These are phyloP conservation scores for Pardalotus punctatus DNA, from an alignment of 2,113 vertebrate species.

Conservation along the genomic window DNA sequence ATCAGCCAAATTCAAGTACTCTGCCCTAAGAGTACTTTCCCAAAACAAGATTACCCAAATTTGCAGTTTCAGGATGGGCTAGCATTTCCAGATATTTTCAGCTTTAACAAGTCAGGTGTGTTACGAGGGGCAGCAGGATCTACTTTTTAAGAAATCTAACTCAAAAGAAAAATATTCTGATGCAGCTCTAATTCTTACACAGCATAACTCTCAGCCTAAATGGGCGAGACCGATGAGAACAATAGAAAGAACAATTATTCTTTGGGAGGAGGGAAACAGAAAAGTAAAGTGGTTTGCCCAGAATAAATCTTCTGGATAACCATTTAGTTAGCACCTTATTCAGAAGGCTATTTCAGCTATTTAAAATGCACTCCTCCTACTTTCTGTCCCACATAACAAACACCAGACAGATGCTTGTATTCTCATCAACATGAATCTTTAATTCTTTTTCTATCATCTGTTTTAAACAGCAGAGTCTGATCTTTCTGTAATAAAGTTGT, in stretches of 20 bases:
- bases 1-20: background rate
- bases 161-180: background rate
- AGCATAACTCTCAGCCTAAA: background rate
- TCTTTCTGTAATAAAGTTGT: constrained; percentile 18
- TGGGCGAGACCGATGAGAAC: background rate
- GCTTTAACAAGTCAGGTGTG: background rate
- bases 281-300: background rate
- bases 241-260: background rate
- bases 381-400: background rate
- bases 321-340: background rate
- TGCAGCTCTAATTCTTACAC: background rate
- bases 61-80: background rate
- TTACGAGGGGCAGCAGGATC: background rate
- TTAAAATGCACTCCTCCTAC: background rate
- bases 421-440: background rate
- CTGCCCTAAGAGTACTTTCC: background rate
- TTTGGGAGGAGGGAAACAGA: background rate
- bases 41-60: background rate
- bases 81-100: background rate
- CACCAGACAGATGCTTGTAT: constrained; percentile 1
- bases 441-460: constrained; percentile 30
- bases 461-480: constrained; percentile 30
- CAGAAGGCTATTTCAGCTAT: background rate
- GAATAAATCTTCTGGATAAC: background rate
- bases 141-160: background rate